Conservation (phyloP, 2,888 invertebrate genomes). For the Chymomyza caudatula region DNA sequence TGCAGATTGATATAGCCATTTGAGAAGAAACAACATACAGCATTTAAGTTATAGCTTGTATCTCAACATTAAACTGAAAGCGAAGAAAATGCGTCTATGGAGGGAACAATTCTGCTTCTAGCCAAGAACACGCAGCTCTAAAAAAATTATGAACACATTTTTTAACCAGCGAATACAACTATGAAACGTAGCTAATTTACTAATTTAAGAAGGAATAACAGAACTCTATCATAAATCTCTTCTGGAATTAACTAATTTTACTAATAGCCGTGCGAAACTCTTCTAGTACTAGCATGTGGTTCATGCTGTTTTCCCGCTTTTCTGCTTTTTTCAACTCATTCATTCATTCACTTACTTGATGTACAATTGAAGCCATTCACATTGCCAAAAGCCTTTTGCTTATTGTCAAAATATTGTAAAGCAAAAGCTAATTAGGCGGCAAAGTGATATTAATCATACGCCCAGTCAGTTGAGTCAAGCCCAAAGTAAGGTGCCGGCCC, state of each 20-base stretch:
- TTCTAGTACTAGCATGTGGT: background rate
- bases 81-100: too few relatives aligned
- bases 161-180: too few relatives aligned
- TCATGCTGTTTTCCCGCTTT: background rate
- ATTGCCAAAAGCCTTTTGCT: background rate
- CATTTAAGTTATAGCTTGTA: too few relatives aligned
- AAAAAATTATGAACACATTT: too few relatives aligned
- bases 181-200: too few relatives aligned
- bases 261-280: background rate
- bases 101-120: too few relatives aligned
- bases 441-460: slow-evolving; percentile 51
- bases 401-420: slow-evolving; percentile 18
- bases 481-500: slow-evolving; percentile 34
- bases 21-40: too few relatives aligned
- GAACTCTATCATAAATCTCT: background rate
- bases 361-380: background rate
- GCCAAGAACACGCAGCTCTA: too few relatives aligned
- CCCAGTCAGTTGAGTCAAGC: slow-evolving; percentile 15
- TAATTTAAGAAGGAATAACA: too few relatives aligned
- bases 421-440: slow-evolving; percentile 22
- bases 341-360: background rate
- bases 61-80: too few relatives aligned
- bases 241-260: background rate
- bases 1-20: too few relatives aligned
- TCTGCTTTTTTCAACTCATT: background rate